Evolutionary conservation across 2,797 vertebrate genomes (phyloP), one percentile per base, ranked within the genome.

Genomic region (Nothura maculosa): DNA sequence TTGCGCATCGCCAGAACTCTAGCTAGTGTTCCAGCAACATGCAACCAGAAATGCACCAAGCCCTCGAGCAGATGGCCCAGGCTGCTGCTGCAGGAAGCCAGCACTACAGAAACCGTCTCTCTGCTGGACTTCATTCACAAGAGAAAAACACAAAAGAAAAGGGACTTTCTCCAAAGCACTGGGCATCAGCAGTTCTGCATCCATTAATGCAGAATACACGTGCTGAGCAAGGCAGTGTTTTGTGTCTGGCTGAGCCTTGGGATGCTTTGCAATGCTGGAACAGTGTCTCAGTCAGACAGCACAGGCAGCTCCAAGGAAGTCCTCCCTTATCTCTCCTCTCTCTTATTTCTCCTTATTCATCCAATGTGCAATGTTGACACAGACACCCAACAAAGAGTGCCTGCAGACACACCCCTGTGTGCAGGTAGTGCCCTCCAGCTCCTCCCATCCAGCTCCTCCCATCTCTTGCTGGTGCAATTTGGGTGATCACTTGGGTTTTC

Each of bases 61-160:
- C 58, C 76, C 54, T 4, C 5, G 6, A 87, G 93, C 94, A 92
- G 94, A 92, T 92, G 94, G 85, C 66, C 81, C 82, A 36, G 20
- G 55, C 9, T n/a, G 11, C 57, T 18, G 6, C 87, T 91, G 91
- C 79, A 91, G 93, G 89, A 89, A 21, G 84, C 89, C 81, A 90
- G 91, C 84, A 80, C 3, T 8, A 12, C 36, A 70, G 78, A 83
- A 92, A 68, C 58, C 38, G 4, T 8, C 82, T 77, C 89, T 57
- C 48, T 5, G 6, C 62, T 45, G 81, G 79, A 20, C 85, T 92
- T 78, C 22, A 62, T 54, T 87, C 81, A 68, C 0, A 3, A 12
- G 84, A 64, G 61, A 38, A 38, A 38, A 10, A 34, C 89, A 92
- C 73, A 55, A 61, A 75, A 32, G 68, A 61, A 89, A 70, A 85